phyloP scores from a whole-genome alignment of 2,888 invertebrate genomes.

The Oscheius sp. region DNA sequence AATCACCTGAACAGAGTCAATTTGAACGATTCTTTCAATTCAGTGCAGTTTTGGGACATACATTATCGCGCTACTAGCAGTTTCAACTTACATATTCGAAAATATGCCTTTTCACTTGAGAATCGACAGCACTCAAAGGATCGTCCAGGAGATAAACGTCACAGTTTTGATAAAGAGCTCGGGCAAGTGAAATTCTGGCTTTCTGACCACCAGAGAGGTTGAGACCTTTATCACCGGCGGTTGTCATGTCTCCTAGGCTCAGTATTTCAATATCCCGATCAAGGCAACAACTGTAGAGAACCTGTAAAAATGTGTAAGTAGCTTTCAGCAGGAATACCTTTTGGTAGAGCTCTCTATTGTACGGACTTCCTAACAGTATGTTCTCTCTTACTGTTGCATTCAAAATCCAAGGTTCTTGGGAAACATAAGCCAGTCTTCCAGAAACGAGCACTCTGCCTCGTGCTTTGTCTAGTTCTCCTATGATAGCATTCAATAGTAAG shows the following conservation, averaged over 20 bases:
- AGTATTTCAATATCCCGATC: conserved; percentile 91
- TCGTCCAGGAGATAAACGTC: conserved; percentile 88
- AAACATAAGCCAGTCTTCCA: conserved; percentile 84
- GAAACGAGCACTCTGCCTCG: conserved; percentile 59
- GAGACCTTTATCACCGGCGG: conserved; percentile 95
- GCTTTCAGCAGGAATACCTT: conserved; percentile 40
- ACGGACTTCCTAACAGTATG: conserved; percentile 81
- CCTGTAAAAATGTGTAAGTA: conserved; percentile 74
- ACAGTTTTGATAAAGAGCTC: conserved; percentile 81
- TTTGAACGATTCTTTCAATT: too few species aligned
- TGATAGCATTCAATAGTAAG: conserved; percentile 81
- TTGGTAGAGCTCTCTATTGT: conserved; percentile 59
- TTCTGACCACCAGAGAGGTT: conserved; percentile 95
- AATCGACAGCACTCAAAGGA: conserved; percentile 92
- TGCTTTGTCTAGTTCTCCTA: conserved; percentile 65
- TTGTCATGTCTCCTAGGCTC: conserved; percentile 90
- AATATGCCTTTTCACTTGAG: conserved; percentile 96
- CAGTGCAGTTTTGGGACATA: too few species aligned
- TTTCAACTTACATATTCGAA: conserved; percentile 80
- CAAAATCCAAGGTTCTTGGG: conserved; percentile 84
- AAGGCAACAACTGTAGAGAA: conserved; percentile 90
- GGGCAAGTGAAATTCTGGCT: conserved; percentile 80
- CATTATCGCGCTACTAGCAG: too few species aligned
- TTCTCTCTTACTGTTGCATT: conserved; percentile 83
- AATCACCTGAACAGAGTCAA: conserved; percentile 78